Percentiles rank a stretch among this genome's conserved stretches.
These are phyloP conservation scores for Stenoptilia bipunctidactyla DNA, from an alignment of 2,888 invertebrate genomes.

Conservation along the genomic window DNA sequence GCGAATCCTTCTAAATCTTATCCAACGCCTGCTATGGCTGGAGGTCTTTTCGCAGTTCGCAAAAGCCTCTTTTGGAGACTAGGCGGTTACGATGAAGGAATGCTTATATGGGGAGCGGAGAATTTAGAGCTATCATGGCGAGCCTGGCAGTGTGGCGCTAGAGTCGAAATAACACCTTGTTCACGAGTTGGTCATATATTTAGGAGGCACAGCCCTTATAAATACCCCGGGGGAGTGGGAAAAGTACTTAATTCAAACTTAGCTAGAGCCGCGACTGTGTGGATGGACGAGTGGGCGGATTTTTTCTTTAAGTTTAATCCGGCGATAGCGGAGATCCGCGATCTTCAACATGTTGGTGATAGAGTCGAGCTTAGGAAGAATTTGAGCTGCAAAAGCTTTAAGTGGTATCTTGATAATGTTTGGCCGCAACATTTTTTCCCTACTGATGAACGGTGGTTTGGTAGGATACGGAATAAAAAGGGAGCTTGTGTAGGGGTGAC, in stretches of 20 bases:
- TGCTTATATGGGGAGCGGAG: slow-evolving; percentile 98
- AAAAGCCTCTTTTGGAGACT: slow-evolving; percentile 88
- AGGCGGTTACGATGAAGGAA: slow-evolving; percentile 80
- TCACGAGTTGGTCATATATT: slow-evolving; percentile 96
- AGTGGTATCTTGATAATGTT: slow-evolving; percentile 94
- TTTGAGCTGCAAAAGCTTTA: slow-evolving; percentile 87
- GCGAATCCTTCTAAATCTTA: slow-evolving; percentile 77
- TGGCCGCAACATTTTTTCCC: slow-evolving; percentile 99
- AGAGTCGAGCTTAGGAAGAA: slow-evolving; percentile 78
- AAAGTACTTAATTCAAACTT: slow-evolving; percentile 92
- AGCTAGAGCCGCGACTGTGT: slow-evolving; percentile 93
- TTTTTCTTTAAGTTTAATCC: slow-evolving; percentile 91
- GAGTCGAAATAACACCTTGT: slow-evolving; percentile 91
- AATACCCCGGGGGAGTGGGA: slow-evolving; percentile 92
- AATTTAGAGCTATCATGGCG: slow-evolving; percentile 97
- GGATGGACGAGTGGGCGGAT: slow-evolving; percentile 98
- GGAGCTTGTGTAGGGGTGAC: slow-evolving; percentile 47
- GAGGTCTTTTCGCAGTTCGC: slow-evolving; percentile 92
- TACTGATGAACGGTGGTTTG: slow-evolving; percentile 87
- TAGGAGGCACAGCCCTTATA: slow-evolving; percentile 93
- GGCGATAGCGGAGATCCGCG: slow-evolving; percentile 69
- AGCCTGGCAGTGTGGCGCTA: slow-evolving; percentile 95
- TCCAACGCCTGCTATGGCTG: slow-evolving; percentile 93
- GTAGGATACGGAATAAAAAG: slow-evolving; percentile 76
- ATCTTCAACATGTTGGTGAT: slow-evolving; percentile 73